phyloP scores from a whole-genome alignment of 2,888 invertebrate genomes.

The Carpatolechia fugitivella region DNA sequence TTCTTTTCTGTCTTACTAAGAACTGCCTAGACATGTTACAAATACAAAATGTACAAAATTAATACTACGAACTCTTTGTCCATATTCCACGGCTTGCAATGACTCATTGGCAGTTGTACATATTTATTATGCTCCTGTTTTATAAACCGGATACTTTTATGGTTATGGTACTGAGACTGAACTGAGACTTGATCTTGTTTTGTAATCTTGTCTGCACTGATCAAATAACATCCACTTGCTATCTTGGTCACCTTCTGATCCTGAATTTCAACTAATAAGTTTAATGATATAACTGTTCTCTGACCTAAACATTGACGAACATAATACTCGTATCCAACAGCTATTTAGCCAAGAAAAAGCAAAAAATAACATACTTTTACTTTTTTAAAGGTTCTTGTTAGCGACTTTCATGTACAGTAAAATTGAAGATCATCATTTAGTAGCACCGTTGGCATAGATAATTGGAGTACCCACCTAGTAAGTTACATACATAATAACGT shows the following conservation, averaged over 20 bases:
- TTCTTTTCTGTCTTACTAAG: too few relatives aligned
- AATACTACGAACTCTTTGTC: neutral
- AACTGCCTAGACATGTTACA: too few relatives aligned
- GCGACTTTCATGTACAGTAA: neutral
- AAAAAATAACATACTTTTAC: neutral
- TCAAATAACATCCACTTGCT: neutral
- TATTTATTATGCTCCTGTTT: conserved; percentile 4
- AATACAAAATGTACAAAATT: too few relatives aligned
- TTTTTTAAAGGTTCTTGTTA: neutral
- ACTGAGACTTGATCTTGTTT: conserved; percentile 3
- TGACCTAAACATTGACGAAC: neutral
- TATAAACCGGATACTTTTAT: conserved; percentile 11
- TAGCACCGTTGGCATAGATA: neutral
- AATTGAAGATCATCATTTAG: conserved; percentile 1
- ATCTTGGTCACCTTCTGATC: neutral
- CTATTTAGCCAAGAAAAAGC: neutral
- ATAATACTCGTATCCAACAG: neutral
- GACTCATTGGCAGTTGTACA: neutral
- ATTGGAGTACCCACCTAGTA: neutral
- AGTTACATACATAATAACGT: neutral
- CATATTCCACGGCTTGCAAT: neutral
- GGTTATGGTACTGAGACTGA: conserved; percentile 3
- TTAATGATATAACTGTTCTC: neutral
- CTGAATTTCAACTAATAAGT: neutral
- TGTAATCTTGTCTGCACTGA: conserved; percentile 1